These are phyloP conservation scores for Neodon shergylaensis DNA, from an alignment of 2,113 vertebrate genomes.

Conservation along the genomic window DNA sequence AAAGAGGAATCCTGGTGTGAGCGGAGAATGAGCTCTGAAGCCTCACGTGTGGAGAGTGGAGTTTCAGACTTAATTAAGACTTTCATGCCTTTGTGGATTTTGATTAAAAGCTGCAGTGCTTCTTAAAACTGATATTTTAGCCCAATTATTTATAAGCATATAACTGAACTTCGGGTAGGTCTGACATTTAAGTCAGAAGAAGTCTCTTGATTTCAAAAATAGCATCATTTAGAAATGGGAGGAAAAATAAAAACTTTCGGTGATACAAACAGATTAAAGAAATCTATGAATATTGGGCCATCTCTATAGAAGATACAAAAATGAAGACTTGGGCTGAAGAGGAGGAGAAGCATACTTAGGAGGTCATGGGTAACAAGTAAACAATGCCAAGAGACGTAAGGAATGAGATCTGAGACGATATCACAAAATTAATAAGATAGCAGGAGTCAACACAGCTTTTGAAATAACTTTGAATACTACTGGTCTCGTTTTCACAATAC, in stretches of 20 bases:
- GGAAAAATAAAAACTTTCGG: background rate
- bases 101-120: constrained; percentile 44
- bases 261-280: background rate
- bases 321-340: background rate
- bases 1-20: background rate
- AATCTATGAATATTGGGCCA: too few relatives aligned
- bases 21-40: background rate
- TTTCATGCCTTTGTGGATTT: constrained; percentile 21
- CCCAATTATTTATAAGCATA: constrained; percentile 4
- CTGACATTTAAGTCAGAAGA: background rate
- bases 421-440: background rate
- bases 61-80: constrained; percentile 59
- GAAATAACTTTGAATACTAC: background rate
- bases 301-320: background rate
- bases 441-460: background rate
- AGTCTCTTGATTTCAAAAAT: background rate
- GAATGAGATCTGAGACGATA: background rate
- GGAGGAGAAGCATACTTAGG: background rate
- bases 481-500: background rate
- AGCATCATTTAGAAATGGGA: background rate
- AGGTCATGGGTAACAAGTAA: background rate
- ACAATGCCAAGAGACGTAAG: background rate
- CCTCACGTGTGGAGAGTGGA: background rate
- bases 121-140: constrained; percentile 30
- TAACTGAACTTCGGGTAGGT: background rate